phyloP scores from a whole-genome alignment of 2,888 invertebrate genomes.

The Liopterus haemorrhoidalis region DNA sequence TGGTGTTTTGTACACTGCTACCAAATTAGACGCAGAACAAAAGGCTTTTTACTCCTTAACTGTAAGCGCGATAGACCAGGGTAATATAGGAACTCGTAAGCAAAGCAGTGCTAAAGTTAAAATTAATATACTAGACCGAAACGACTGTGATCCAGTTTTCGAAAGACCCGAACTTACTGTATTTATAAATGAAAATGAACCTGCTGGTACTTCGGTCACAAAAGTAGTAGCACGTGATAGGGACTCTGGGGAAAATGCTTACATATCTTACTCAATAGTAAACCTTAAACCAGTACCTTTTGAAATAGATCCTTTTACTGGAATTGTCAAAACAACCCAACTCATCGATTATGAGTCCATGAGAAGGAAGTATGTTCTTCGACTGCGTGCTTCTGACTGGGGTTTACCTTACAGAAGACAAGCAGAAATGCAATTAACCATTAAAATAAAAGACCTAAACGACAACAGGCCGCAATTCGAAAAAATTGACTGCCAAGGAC shows the following conservation, averaged over 20 bases:
- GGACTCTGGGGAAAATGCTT: constrained; percentile 84
- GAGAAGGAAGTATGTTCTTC: constrained; percentile 72
- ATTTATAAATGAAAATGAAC: constrained; percentile 70
- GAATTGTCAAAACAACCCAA: constrained; percentile 76
- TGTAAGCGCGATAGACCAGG: constrained; percentile 83
- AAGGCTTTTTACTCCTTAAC: constrained; percentile 80
- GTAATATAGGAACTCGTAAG: constrained; percentile 65
- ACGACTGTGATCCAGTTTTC: constrained; percentile 83
- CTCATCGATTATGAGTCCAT: constrained; percentile 87
- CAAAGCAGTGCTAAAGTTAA: constrained; percentile 79
- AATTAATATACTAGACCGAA: constrained; percentile 74
- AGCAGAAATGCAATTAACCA: constrained; percentile 77
- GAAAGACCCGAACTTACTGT: constrained; percentile 58
- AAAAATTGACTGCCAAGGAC: constrained; percentile 70
- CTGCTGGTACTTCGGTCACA: constrained; percentile 68
- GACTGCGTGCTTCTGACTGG: constrained; percentile 91
- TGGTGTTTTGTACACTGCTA: constrained; percentile 82
- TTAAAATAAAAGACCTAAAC: constrained; percentile 79
- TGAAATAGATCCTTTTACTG: constrained; percentile 90
- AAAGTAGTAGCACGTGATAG: constrained; percentile 72
- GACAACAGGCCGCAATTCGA: constrained; percentile 91
- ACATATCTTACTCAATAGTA: constrained; percentile 82
- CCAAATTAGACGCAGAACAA: constrained; percentile 75
- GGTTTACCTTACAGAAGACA: constrained; percentile 86
- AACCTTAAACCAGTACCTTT: constrained; percentile 85